Evolutionary conservation across 2,888 invertebrate species (phyloP), one percentile per base, ranked within the genome.

Genomic region (Phania funesta): DNA sequence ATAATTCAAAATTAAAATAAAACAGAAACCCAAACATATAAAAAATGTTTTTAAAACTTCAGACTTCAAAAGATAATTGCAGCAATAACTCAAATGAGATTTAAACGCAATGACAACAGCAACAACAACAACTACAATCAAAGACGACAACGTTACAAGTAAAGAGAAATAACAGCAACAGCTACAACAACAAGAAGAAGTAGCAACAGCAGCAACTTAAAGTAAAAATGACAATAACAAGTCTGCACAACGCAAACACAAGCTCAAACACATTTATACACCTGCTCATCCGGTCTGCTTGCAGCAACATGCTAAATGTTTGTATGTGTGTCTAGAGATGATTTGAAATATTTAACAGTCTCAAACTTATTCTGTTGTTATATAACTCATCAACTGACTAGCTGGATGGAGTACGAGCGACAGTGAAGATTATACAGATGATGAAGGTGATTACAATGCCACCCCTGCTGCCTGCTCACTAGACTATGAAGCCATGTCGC

Each of bases 81-180:
- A 85, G 89, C 86, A 89, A 89, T 89, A 89, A 89, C 88, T 89
- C 89, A 89, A 89, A 89, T 88, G 88, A 89, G 89, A 89, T 89
- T 89, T 88, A 84, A 84, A 84, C 81, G 84, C 86, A 86, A 85
- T 81, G 84, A 80, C 76, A 79, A 80, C 75, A 71, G 46, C 67
- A 71, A 44, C 64, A 76, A 75, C 58, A 68, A 58, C 58, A 70
- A 62, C 26, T 16, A 75, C 56, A n/a, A 48, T 8, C 4, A 48
- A 22, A 26, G 44, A 64, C 50, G 44, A 79, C 46, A 82, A 48
- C 68, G 65, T 24, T 29, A 50, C 32, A 67, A 65, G 54, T 20
- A 22, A 58, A 58, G 35, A n/a, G 8, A 54, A 56, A 78, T 54
- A 58, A 41, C 54, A 67, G 44, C 71, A 75, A 62, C 75, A 74